Percentiles rank a stretch among this genome's conserved stretches.
Conservation (phyloP, 2,113 vertebrate genomes). For the Vulpes ferrilata region DNA sequence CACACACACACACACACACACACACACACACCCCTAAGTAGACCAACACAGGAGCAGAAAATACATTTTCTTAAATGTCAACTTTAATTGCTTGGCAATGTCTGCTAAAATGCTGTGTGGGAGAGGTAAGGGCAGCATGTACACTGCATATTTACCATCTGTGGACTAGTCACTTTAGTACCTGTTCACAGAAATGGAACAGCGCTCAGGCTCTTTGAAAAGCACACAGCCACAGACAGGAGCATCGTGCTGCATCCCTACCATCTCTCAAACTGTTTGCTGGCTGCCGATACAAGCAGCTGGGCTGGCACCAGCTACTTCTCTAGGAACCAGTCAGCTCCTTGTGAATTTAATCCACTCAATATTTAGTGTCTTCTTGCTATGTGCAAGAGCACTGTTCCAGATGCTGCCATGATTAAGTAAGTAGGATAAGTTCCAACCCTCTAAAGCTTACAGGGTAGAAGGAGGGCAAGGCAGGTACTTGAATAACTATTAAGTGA, state of each 20-base stretch:
- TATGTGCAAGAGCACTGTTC: background rate
- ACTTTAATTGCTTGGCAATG: background rate
- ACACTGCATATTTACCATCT: background rate
- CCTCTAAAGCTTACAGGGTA: background rate
- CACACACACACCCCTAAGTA: background rate
- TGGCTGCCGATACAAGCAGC: background rate
- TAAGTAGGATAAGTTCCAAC: background rate
- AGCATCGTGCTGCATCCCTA: background rate
- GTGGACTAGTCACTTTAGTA: background rate
- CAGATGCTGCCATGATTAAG: background rate
- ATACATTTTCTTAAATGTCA: constrained; percentile 34
- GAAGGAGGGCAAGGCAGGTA: background rate
- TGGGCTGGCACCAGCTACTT: background rate
- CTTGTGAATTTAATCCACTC: background rate
- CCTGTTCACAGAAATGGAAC: background rate
- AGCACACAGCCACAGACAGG: background rate
- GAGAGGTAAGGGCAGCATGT: background rate
- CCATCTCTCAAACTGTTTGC: background rate
- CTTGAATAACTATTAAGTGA: background rate
- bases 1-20: background rate
- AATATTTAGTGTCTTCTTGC: background rate
- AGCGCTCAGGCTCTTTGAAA: background rate
- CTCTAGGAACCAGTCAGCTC: background rate
- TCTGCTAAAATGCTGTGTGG: background rate
- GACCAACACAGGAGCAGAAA: background rate